Conservation (phyloP, 1,140 invertebrate genomes). For the Cydia pomonella region DNA sequence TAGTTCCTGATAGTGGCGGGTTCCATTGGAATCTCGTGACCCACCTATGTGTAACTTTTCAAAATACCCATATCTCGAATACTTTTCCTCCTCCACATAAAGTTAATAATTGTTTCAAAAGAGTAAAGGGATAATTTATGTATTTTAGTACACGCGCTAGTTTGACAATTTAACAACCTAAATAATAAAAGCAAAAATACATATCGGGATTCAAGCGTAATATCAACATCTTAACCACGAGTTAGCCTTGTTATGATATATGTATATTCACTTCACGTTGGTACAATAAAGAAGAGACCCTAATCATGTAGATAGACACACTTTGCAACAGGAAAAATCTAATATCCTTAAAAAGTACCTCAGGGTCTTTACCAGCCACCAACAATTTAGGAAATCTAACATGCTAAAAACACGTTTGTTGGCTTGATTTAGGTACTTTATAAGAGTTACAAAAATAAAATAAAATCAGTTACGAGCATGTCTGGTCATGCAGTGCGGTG, state of each 20-base stretch:
- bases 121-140: no score
- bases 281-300: neutral
- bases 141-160: neutral
- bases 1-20: no score
- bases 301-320: neutral
- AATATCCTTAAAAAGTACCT: constrained; percentile 10
- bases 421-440: neutral
- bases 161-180: neutral
- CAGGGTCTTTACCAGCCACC: neutral
- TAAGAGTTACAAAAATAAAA: no score
- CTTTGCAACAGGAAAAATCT: neutral
- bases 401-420: neutral
- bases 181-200: neutral
- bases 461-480: no score
- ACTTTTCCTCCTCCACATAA: no score
- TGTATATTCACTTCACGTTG: constrained; percentile 1
- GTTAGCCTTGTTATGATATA: neutral
- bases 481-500: no score
- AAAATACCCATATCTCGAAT: no score
- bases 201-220: neutral
- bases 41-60: no score
- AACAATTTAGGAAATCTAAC: neutral
- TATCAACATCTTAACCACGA: neutral
- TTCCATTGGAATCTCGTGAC: no score
- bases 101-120: no score